A percentile compares a stretch with the other conserved stretches of the same genome.
Evolutionary conservation across 1,140 invertebrate species (phyloP).

Genomic region (Cryptotermes secundus): DNA sequence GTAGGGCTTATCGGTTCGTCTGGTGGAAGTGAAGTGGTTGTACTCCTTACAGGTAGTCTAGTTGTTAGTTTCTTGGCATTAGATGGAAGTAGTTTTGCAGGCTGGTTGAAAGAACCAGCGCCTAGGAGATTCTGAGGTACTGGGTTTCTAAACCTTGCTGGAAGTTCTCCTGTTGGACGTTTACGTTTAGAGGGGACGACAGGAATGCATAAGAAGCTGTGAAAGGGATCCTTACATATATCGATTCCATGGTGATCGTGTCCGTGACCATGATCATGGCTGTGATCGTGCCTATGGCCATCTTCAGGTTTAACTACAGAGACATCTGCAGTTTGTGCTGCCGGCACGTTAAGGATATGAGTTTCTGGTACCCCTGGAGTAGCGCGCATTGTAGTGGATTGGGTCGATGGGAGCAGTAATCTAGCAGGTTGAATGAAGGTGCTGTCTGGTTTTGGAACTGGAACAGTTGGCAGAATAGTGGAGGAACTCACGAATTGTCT

Average conservation of each 20-base stretch:
- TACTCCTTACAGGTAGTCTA: not conserved
- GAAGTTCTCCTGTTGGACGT: not conserved
- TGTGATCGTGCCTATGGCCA: not conserved
- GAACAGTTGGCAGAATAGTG: not conserved
- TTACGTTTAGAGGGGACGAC: not conserved
- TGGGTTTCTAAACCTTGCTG: not conserved
- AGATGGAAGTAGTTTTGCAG: not conserved
- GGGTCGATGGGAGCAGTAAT: not conserved
- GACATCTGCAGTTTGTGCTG: not conserved
- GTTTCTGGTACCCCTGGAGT: not conserved
- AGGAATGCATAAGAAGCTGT: not conserved
- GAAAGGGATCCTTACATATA: conserved; percentile 16
- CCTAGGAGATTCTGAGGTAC: not conserved
- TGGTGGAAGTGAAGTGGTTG: not conserved
- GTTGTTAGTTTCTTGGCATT: not conserved
- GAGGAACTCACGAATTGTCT: not conserved
- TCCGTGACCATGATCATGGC: not conserved
- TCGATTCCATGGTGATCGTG: conserved; percentile 13
- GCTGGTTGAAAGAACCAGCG: not conserved
- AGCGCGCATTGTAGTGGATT: not conserved
- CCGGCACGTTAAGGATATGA: not conserved
- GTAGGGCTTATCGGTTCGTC: not conserved
- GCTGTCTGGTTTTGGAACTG: not conserved
- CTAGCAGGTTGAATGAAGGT: not conserved
- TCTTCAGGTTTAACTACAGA: not conserved